Evolutionary conservation across 1,140 invertebrate genomes (phyloP).

Genomic region (Scaptodrosophila lebanonensis): DNA sequence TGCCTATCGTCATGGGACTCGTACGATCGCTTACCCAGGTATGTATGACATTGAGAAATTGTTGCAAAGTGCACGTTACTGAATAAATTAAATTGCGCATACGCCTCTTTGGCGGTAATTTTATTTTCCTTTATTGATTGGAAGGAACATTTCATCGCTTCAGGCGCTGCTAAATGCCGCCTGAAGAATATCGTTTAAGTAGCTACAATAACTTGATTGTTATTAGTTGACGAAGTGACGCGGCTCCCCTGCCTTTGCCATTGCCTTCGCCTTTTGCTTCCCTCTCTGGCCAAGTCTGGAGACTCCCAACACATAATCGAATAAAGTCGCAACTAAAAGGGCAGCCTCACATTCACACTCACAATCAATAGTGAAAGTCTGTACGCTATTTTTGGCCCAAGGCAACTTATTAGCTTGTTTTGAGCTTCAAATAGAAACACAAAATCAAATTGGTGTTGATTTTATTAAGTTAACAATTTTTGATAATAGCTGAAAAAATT

Average conservation of each 20-base stretch:
- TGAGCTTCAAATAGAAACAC: no score
- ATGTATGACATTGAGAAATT: slow-evolving; percentile 55
- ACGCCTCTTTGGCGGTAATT: slow-evolving; percentile 33
- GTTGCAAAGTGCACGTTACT: neutral
- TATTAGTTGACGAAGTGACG: slow-evolving; percentile 36
- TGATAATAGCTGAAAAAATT: no score
- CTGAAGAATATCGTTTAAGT: slow-evolving; percentile 48
- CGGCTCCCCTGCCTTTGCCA: no score
- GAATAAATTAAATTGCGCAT: slow-evolving; percentile 32
- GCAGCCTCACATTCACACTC: slow-evolving; percentile 13
- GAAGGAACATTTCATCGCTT: slow-evolving; percentile 29
- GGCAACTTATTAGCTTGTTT: no score
- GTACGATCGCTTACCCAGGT: slow-evolving; percentile 92
- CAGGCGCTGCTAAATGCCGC: slow-evolving; percentile 33
- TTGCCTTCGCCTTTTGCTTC: no score
- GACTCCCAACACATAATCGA: no score
- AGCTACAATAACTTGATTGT: slow-evolving; percentile 49
- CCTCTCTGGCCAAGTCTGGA: no score
- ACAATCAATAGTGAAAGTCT: neutral
- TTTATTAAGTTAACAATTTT: no score
- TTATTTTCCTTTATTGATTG: slow-evolving; percentile 43
- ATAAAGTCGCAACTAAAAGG: slow-evolving; percentile 61
- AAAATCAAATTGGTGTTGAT: no score
- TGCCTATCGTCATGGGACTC: slow-evolving; percentile 92
- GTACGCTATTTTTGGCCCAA: neutral